phyloP scores from a whole-genome alignment of 2,888 invertebrate genomes.

The Nemurella pictetii region DNA sequence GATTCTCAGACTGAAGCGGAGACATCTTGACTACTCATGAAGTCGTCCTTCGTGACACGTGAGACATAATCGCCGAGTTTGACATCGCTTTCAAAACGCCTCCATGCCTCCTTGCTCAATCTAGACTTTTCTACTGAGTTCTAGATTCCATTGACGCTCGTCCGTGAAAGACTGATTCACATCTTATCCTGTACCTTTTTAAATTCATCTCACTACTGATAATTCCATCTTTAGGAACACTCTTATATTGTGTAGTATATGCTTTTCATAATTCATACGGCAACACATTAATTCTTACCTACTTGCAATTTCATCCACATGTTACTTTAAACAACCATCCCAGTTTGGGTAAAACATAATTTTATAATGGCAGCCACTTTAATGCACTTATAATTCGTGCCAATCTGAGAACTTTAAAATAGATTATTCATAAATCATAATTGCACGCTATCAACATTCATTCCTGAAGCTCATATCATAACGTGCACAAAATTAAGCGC shows the following conservation, averaged over 20 bases:
- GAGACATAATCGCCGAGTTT: not conserved
- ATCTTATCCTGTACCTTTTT: not conserved
- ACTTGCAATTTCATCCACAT: not conserved
- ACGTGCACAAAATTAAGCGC: not conserved
- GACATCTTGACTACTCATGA: not conserved
- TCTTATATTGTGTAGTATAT: not conserved
- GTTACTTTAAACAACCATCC: not conserved
- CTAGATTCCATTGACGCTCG: not conserved
- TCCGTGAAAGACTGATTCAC: not conserved
- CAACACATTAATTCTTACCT: not conserved
- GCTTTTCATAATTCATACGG: not conserved
- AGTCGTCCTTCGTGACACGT: not conserved
- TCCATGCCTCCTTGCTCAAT: not conserved
- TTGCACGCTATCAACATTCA: not conserved
- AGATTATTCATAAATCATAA: not conserved
- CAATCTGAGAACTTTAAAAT: not conserved
- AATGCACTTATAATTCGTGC: not conserved
- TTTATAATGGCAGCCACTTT: not conserved
- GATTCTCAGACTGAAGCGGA: not conserved
- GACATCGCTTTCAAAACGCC: not conserved
- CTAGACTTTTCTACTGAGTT: not conserved
- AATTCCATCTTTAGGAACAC: not conserved
- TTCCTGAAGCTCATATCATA: not conserved
- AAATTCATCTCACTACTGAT: not conserved
- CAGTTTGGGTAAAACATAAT: not conserved